Percentiles rank a stretch among this genome's conserved stretches.
These are phyloP conservation scores for Falco novaeseelandiae DNA, from an alignment of 2,797 vertebrate species.

Conservation along the genomic window DNA sequence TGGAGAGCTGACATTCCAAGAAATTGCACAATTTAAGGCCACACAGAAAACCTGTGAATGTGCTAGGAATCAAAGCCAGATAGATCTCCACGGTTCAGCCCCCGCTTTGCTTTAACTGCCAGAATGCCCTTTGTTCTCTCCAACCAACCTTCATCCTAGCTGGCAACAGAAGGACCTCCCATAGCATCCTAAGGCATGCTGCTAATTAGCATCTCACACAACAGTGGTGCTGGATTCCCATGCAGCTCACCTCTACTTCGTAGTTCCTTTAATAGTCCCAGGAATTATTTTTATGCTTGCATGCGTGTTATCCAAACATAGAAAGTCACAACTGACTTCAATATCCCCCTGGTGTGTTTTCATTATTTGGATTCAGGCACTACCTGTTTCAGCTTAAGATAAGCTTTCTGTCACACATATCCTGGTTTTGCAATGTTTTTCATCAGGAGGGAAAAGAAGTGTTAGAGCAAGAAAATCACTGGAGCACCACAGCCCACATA, in stretches of 20 bases:
- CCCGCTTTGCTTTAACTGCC: not conserved
- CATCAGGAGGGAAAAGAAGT: not conserved
- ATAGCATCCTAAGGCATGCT: not conserved
- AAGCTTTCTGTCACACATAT: not conserved
- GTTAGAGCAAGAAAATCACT: not conserved
- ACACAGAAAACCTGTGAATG: not conserved
- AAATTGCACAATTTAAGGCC: not conserved
- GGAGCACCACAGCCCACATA: fast-evolving
- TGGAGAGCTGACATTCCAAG: not conserved
- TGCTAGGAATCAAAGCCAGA: not conserved
- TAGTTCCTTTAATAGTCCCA: not conserved
- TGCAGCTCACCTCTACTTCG: not conserved
- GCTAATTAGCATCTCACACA: not conserved
- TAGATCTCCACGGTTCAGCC: not conserved
- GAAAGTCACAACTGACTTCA: not conserved
- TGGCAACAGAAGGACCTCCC: not conserved
- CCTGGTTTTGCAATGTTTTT: not conserved
- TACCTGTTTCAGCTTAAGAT: not conserved
- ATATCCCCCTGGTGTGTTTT: not conserved
- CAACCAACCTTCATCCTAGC: not conserved
- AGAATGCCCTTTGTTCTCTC: not conserved
- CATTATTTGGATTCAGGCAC: not conserved
- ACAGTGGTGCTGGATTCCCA: not conserved
- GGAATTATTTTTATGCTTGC: not conserved
- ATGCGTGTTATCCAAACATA: not conserved